These are phyloP conservation scores for Peromyscus maniculatus DNA, from an alignment of 2,113 vertebrate genomes.

Conservation along the genomic window DNA sequence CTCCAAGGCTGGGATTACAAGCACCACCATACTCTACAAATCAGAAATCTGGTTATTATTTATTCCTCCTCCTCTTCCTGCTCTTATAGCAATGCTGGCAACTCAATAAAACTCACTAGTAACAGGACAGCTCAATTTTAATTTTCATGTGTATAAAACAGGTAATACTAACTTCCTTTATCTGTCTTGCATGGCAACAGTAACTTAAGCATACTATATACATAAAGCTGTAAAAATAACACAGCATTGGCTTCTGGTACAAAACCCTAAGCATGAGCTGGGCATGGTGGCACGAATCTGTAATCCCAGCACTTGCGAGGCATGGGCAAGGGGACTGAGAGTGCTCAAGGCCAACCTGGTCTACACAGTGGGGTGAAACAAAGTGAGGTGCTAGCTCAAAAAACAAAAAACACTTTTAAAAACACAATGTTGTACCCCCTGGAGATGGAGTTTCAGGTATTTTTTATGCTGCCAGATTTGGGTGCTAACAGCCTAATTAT, in stretches of 20 bases:
- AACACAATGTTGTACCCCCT: not conserved
- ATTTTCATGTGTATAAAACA: not conserved
- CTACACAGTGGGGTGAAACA: not conserved
- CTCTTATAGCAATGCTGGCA: not conserved
- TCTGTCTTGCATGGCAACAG: not conserved
- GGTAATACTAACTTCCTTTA: not conserved
- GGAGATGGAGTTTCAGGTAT: not conserved
- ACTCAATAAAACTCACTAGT: not conserved
- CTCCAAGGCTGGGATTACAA: not conserved
- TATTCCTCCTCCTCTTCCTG: not conserved
- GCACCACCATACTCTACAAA: not conserved
- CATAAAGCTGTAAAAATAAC: not conserved
- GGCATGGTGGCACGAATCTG: not conserved
- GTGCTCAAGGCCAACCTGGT: not conserved
- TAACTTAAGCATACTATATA: constrained; percentile 20
- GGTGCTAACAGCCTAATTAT: not conserved
- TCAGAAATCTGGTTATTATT: not conserved
- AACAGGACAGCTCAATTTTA: not conserved
- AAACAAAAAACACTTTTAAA: not conserved
- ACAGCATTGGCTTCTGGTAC: constrained; percentile 14
- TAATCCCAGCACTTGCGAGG: not conserved
- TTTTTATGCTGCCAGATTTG: not conserved
- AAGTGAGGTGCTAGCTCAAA: not conserved
- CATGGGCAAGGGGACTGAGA: not conserved
- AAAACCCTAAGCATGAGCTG: not conserved